phyloP scores from a whole-genome alignment of 2,797 vertebrate species.

The Myiotriccus ornatus region DNA sequence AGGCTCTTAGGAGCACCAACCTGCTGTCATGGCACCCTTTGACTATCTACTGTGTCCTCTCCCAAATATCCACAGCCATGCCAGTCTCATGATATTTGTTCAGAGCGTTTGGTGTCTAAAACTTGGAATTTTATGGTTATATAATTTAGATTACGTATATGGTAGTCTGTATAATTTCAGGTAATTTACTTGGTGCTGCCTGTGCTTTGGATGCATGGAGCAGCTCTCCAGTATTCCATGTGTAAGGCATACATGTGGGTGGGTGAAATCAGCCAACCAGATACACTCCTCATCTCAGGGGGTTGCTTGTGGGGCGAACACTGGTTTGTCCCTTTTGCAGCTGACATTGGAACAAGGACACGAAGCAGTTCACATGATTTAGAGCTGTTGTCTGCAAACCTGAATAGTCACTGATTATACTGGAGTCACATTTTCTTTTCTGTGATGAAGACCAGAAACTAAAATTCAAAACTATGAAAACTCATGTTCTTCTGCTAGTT shows the following conservation, averaged over 20 bases:
- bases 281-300: background rate
- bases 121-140: background rate
- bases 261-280: background rate
- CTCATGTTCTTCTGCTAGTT: background rate
- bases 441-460: background rate
- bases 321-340: background rate
- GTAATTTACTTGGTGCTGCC: background rate
- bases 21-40: background rate
- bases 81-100: background rate
- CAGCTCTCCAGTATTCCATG: background rate
- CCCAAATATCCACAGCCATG: background rate
- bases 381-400: background rate
- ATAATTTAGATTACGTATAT: fast-evolving
- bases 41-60: background rate
- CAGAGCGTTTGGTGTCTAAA: background rate
- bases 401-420: background rate
- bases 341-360: background rate
- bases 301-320: background rate
- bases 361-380: background rate
- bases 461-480: background rate
- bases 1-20: no score
- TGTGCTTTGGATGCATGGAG: background rate
- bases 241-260: background rate
- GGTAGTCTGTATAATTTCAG: background rate
- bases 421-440: background rate